Base-by-base conservation (phyloP, 1,140 invertebrate genomes). In the Drosophila dunni region DNA sequence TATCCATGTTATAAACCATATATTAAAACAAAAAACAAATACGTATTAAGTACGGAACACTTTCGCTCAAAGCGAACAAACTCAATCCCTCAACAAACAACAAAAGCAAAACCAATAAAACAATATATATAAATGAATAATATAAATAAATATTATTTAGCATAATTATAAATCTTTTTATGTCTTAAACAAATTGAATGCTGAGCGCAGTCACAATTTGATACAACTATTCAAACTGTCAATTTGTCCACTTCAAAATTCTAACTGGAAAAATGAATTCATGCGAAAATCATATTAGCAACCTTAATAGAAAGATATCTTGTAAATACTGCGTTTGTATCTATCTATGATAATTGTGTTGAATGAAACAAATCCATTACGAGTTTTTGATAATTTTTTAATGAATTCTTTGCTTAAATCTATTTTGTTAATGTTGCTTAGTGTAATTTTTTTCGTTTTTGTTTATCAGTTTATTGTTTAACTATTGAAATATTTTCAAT, bases 291-390 rank as follows among this genome's bases (percentile, higher is more conserved):
- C 8, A 60, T 60, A 51, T 46, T 60, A 69, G 36, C 53, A 51
- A 69, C 53, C 48, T 50, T 58, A 29, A 45, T 64, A 20, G 65
- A 24, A 60, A 64, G 60, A 76, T 61, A 66, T 80, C 67, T 75
- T 88, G 84, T 88, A 90, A 80, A 88, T 89, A 88, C 51, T 78
- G 76, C 72, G 76, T 75, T 67, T 83, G 66, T 75, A 68, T 36
- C 33, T 58, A 63, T 65, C 46, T 65, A 53, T 54, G 65, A 68
- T 67, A 66, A 60, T 44, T 67, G 64, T 60, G 54, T 72, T 72
- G 51, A 56, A 45, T 69, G 65, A 45, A 48, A 38, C 17, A 38
- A 33, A 29, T n/a, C 57, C 38, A 44, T 13, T 64, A 54, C n/a
- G 38, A 74, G 15, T 6, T 24, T 58, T 66, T 34, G 54, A 33